A percentile compares a stretch with the other conserved stretches of the same genome.
phyloP scores from a whole-genome alignment of 2,113 vertebrate genomes.

The Murina feae region DNA sequence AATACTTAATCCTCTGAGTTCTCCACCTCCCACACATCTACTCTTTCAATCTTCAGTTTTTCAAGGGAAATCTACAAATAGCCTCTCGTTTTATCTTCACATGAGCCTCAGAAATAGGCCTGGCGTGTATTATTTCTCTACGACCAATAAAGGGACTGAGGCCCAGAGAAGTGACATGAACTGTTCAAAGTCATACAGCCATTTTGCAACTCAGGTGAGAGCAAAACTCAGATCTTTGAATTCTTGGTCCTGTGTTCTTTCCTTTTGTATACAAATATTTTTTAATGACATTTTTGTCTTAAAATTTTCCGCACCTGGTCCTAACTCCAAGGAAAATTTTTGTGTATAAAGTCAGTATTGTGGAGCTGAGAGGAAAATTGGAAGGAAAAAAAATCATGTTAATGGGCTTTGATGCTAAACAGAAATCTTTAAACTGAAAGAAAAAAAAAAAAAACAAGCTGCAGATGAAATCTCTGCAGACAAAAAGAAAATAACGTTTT shows the following conservation, averaged over 20 bases:
- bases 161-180: background rate
- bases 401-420: conserved; percentile 43
- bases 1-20: background rate
- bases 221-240: background rate
- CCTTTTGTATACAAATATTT: conserved; percentile 10
- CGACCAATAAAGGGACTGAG: background rate
- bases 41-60: background rate
- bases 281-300: conserved; percentile 47
- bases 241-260: background rate
- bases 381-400: conserved; percentile 28
- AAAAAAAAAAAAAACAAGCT: background rate
- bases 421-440: conserved; percentile 35
- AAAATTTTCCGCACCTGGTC: conserved; percentile 22
- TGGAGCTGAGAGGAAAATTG: background rate
- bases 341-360: conserved; percentile 37
- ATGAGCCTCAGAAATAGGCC: background rate
- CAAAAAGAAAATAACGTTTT: conserved; percentile 59
- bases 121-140: background rate
- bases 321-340: conserved; percentile 33
- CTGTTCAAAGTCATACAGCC: background rate
- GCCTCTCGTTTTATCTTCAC: conserved; percentile 28
- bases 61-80: conserved; percentile 33
- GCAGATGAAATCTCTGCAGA: conserved; percentile 46
- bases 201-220: background rate
- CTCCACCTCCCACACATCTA: conserved; percentile 8